Conservation (phyloP, 2,797 vertebrate genomes). For the Molossus molossus region DNA sequence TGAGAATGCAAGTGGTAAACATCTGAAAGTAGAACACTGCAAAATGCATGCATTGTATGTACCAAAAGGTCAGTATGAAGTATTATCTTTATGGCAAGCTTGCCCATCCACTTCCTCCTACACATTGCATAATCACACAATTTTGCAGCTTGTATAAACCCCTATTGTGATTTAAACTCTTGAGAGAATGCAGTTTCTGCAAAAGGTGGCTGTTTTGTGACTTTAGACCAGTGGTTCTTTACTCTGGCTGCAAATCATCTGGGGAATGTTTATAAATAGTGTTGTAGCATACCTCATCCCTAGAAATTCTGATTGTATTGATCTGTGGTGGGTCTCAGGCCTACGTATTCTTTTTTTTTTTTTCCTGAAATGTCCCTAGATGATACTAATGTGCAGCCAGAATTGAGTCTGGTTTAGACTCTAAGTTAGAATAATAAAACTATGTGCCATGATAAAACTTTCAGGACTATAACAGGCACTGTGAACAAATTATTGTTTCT, state of each 20-base stretch:
- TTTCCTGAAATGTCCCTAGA: background rate
- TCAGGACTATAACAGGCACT: background rate
- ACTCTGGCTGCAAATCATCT: background rate
- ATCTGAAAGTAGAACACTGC: slow-evolving; percentile 63
- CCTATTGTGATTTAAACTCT: slow-evolving; percentile 78
- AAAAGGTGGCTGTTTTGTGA: slow-evolving; percentile 42
- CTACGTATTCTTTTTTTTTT: background rate
- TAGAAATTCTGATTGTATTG: slow-evolving; percentile 24
- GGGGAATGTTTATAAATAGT: background rate
- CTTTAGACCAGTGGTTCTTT: slow-evolving; percentile 32
- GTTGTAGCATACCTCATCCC: background rate
- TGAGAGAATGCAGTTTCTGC: slow-evolving; percentile 54
- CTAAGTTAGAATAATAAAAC: slow-evolving; percentile 36
- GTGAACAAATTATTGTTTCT: slow-evolving; percentile 7
- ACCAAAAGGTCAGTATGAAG: slow-evolving; percentile 82
- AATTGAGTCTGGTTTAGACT: slow-evolving; percentile 56
- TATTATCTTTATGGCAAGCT: slow-evolving; percentile 71
- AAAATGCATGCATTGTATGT: slow-evolving; percentile 83
- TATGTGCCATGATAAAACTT: background rate
- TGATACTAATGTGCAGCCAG: background rate
- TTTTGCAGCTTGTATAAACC: slow-evolving; percentile 68
- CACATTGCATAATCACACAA: slow-evolving; percentile 62
- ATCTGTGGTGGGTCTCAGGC: background rate
- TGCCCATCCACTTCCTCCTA: slow-evolving; percentile 76
- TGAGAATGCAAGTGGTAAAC: slow-evolving; percentile 72